These are phyloP conservation scores for Prosopocoilus inquinatus DNA, from an alignment of 2,888 invertebrate species.

Conservation along the genomic window DNA sequence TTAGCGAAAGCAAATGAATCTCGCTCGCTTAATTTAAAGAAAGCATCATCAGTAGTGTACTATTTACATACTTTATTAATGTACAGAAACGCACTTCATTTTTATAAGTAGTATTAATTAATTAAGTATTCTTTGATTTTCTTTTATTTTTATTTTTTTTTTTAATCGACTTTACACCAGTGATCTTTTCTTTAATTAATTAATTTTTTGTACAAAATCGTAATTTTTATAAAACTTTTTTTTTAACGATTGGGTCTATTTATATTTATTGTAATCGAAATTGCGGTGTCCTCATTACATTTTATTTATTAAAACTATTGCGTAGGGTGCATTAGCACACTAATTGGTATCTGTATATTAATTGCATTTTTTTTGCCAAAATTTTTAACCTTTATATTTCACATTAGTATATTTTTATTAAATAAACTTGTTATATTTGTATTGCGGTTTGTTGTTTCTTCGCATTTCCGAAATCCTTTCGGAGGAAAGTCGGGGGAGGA, in stretches of 20 bases:
- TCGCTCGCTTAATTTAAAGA: too few species aligned
- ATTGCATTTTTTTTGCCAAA: slow-evolving; percentile 10
- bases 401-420: slow-evolving; percentile 40
- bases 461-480: background rate
- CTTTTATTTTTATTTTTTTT: too few species aligned
- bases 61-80: too few species aligned
- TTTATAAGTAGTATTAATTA: slow-evolving; percentile 4
- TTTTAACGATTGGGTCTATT: slow-evolving; percentile 3
- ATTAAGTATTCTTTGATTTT: too few species aligned
- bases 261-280: too few species aligned
- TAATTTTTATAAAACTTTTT: slow-evolving; percentile 28
- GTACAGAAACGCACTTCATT: slow-evolving; percentile 6
- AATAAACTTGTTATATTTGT: slow-evolving; percentile 48
- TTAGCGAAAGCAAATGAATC: slow-evolving; percentile 6
- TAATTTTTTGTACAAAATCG: slow-evolving; percentile 25
- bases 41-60: too few species aligned
- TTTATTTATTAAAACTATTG: too few species aligned
- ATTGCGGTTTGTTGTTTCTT: slow-evolving; percentile 15
- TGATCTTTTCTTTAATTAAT: slow-evolving; percentile 12
- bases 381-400: slow-evolving; percentile 40
- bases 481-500: too few species aligned
- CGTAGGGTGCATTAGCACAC: too few species aligned
- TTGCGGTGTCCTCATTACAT: too few species aligned
- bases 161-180: background rate
- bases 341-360: slow-evolving; percentile 7